phyloP scores from a whole-genome alignment of 2,113 vertebrate species.

The Ifrita kowaldi region DNA sequence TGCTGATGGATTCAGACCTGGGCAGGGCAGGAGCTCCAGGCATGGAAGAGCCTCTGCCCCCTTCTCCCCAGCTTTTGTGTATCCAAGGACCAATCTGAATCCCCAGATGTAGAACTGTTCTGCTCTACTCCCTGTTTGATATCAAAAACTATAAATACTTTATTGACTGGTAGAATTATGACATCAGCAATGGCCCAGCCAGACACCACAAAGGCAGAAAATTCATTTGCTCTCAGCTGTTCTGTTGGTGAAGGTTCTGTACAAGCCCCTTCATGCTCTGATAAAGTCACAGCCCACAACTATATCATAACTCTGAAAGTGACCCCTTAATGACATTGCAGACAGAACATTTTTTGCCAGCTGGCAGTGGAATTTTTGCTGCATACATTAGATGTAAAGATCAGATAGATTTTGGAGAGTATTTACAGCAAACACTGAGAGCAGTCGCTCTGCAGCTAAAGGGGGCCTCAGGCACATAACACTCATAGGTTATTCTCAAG shows the following conservation, averaged over 20 bases:
- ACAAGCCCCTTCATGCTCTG: background rate
- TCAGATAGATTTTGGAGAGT: background rate
- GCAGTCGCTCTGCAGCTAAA: background rate
- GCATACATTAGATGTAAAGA: background rate
- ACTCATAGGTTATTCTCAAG: background rate
- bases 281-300: background rate
- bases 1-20: background rate
- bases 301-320: background rate
- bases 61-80: background rate
- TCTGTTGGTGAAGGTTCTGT: background rate
- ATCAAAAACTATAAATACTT: background rate
- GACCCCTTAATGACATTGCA: background rate
- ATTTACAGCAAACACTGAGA: background rate
- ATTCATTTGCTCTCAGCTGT: background rate
- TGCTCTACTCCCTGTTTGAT: background rate
- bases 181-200: background rate
- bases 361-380: background rate
- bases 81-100: background rate
- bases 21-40: background rate
- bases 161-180: background rate
- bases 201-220: background rate
- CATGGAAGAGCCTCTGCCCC: background rate
- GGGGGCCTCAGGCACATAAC: background rate
- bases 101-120: background rate
- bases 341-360: background rate